Evolutionary conservation across 2,113 vertebrate genomes (phyloP), one percentile per base, ranked within the genome.

Genomic region (Nestor notabilis): DNA sequence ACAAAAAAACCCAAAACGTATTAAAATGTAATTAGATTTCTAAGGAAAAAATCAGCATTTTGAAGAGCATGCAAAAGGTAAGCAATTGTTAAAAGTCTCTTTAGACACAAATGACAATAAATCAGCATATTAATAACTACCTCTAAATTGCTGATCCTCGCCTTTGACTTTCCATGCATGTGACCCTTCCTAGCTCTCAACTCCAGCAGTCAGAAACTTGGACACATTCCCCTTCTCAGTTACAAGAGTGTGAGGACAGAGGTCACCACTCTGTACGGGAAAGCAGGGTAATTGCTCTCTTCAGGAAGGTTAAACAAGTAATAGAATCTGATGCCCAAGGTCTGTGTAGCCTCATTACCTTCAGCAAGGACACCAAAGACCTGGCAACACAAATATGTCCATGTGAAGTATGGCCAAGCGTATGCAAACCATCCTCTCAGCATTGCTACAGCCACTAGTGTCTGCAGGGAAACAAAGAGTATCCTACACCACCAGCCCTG

Each of bases 71-170:
- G 79, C 68, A 75, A 69, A 94, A 95, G 89, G 46, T 63, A 89
- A 91, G 84, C 85, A 78, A 93, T 83, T 80, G 86, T 83, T 90
- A 71, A 49, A 94, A 46, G n/a, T 89, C 70, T 90, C 88, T 96
- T 93, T 84, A 96, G 83, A 84, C 37, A 80, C 50, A 75, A 93
- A 63, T 80, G 93, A 96, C 85, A 84, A 89, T 93, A 92, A 85
- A 95, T 96, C 95, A 96, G 77, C 92, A 95, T 96, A 94, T 95
- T 96, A 94, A 97, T 80, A 83, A 77, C 79, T 75, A 52, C 47
- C 41, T 91, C 66, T 75, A 93, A 92, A 87, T 33, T 89, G 86
- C 84, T 92, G 85, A 96, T 93, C 69, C 70, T 75, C 77, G 72
- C 89, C 83, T 93, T 87, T 95, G 90, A 65, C 69, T 95, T 75